Conservation (phyloP, 1,140 invertebrate species). For the Tenebrio molitor region DNA sequence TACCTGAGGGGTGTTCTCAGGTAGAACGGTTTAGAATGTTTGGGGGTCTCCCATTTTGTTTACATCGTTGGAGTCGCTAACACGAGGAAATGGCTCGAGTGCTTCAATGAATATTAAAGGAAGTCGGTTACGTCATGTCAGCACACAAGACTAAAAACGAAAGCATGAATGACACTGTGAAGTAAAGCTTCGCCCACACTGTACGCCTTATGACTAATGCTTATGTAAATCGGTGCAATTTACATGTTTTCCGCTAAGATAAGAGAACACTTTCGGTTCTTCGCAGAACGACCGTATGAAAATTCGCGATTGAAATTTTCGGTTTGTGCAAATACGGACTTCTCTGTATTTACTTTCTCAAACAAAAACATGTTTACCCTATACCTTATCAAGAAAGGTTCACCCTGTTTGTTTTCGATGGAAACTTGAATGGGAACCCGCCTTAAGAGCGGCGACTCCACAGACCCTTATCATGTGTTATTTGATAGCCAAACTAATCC, state of each 20-base stretch:
- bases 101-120: slow-evolving; percentile 9
- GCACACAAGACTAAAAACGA: slow-evolving; percentile 15
- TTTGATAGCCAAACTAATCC: background rate
- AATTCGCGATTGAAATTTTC: background rate
- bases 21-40: background rate
- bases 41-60: background rate
- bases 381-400: too few relatives aligned
- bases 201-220: background rate
- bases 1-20: background rate
- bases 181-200: background rate
- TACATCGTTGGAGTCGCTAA: background rate
- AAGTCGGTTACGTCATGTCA: slow-evolving; percentile 5
- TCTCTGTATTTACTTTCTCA: background rate
- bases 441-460: too few relatives aligned
- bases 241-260: background rate
- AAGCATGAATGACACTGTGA: slow-evolving; percentile 18
- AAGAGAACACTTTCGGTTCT: background rate
- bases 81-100: background rate
- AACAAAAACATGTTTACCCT: background rate
- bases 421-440: background rate
- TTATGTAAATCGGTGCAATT: slow-evolving; percentile 5
- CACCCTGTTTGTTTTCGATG: too few relatives aligned
- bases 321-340: background rate
- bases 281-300: background rate
- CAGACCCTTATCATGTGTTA: background rate